Evolutionary conservation across 1,140 invertebrate genomes (phyloP).

Genomic region (Brachionus asplanchnoidis): DNA sequence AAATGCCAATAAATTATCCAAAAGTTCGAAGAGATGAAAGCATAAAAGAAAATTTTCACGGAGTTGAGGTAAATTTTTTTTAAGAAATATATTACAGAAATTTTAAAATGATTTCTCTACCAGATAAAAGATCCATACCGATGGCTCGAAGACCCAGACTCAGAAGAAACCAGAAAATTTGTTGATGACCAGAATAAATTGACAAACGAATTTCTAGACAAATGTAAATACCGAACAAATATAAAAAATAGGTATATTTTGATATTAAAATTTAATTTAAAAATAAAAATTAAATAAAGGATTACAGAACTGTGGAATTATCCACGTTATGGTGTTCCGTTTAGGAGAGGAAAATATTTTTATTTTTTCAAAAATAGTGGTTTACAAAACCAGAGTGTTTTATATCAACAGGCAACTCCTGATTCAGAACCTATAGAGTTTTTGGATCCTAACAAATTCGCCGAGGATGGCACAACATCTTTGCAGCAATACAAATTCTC

Average conservation of each 20-base stretch:
- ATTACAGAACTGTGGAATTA: conserved; percentile 90
- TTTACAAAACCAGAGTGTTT: conserved; percentile 91
- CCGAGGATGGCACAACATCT: conserved; percentile 85
- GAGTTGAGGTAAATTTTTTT: conserved; percentile 64
- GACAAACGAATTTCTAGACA: conserved; percentile 75
- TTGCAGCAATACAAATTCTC: conserved; percentile 75
- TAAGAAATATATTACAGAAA: not conserved
- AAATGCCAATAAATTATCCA: conserved; percentile 63
- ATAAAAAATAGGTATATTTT: conserved; percentile 61
- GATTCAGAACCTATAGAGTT: conserved; percentile 77
- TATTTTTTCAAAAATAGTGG: conserved; percentile 90
- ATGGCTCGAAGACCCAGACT: conserved; percentile 92
- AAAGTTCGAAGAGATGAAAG: conserved; percentile 69
- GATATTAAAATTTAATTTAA: not conserved
- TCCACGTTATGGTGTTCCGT: conserved; percentile 85
- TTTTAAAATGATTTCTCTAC: not conserved
- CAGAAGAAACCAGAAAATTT: conserved; percentile 82
- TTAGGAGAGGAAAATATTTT: conserved; percentile 74
- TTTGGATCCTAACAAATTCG: conserved; percentile 86
- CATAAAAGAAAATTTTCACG: conserved; percentile 74
- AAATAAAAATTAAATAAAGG: conserved; percentile 47
- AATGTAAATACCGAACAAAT: conserved; percentile 67
- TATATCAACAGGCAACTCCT: conserved; percentile 80
- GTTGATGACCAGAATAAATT: conserved; percentile 85
- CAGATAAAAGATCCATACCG: conserved; percentile 86